phyloP scores from a whole-genome alignment of 2,888 invertebrate genomes.

The Sialis lutaria region DNA sequence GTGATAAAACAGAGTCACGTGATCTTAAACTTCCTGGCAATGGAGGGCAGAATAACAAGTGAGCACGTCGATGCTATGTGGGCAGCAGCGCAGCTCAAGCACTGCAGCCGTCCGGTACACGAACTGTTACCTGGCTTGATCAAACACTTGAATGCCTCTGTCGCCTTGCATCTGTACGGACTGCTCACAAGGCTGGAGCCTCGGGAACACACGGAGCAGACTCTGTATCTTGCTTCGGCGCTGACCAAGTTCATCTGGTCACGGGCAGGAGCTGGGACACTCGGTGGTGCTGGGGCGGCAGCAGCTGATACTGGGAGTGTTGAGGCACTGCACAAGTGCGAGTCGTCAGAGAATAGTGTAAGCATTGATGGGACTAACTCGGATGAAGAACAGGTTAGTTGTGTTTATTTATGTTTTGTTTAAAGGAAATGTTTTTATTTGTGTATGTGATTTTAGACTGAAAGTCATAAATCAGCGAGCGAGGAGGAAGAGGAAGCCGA shows the following conservation, averaged over 20 bases:
- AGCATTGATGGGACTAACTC: slow-evolving; percentile 68
- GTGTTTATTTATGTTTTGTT: not conserved
- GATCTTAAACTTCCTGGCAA: slow-evolving; percentile 79
- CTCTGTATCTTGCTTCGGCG: slow-evolving; percentile 76
- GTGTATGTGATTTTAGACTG: slow-evolving; percentile 20
- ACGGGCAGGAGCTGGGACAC: slow-evolving; percentile 33
- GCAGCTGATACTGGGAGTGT: slow-evolving; percentile 25
- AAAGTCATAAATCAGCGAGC: slow-evolving; percentile 31
- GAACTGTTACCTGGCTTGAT: slow-evolving; percentile 80
- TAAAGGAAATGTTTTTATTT: not conserved
- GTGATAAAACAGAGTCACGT: slow-evolving; percentile 90
- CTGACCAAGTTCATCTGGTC: slow-evolving; percentile 86
- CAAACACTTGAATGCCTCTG: slow-evolving; percentile 73
- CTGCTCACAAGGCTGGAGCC: slow-evolving; percentile 76
- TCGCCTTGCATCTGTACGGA: slow-evolving; percentile 75
- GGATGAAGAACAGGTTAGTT: slow-evolving; percentile 45
- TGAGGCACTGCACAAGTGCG: slow-evolving; percentile 30
- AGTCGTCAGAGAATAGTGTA: slow-evolving; percentile 63
- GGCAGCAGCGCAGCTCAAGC: slow-evolving; percentile 89
- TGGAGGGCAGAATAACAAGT: slow-evolving; percentile 77
- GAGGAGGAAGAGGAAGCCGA: slow-evolving; percentile 27
- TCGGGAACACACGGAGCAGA: slow-evolving; percentile 83
- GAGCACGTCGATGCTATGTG: slow-evolving; percentile 86
- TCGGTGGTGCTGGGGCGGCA: slow-evolving; percentile 18
- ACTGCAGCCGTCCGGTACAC: slow-evolving; percentile 85